Evolutionary conservation across 2,113 vertebrate genomes (phyloP).

Genomic region (Gasterosteus aculeatus): DNA sequence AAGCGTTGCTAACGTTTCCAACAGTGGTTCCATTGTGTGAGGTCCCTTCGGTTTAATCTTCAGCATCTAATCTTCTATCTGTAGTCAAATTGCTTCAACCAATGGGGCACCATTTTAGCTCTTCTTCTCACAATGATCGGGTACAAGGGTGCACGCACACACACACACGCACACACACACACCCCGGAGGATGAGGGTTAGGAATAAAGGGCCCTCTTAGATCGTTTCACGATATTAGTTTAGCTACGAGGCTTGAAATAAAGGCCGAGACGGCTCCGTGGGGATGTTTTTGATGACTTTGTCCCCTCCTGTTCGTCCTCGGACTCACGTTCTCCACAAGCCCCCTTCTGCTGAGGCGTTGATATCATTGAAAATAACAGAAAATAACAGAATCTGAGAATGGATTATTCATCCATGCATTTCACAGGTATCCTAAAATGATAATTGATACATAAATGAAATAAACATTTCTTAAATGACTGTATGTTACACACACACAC

Average conservation of each 20-base stretch:
- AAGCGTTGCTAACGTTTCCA: background rate
- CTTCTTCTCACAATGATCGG: slow-evolving; percentile 26
- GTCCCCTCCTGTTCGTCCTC: slow-evolving; percentile 50
- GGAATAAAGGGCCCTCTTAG: slow-evolving; percentile 46
- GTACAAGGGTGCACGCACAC: slow-evolving; percentile 15
- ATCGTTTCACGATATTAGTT: slow-evolving; percentile 61
- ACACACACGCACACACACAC: slow-evolving; percentile 14
- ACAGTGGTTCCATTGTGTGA: background rate
- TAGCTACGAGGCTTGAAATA: slow-evolving; percentile 59
- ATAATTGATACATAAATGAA: background rate
- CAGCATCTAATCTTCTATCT: background rate
- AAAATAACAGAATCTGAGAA: slow-evolving; percentile 19
- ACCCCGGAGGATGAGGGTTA: slow-evolving; percentile 34
- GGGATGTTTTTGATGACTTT: slow-evolving; percentile 65
- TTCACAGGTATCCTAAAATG: background rate
- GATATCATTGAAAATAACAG: slow-evolving; percentile 52
- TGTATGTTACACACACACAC: background rate
- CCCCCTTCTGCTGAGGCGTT: slow-evolving; percentile 22
- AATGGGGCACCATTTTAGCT: slow-evolving; percentile 25
- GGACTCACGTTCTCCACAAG: slow-evolving; percentile 34
- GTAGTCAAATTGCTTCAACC: slow-evolving; percentile 26
- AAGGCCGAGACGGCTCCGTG: slow-evolving; percentile 56
- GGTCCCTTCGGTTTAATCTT: slow-evolving; percentile 27
- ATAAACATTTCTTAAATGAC: background rate
- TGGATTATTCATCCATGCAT: background rate